These are phyloP conservation scores for Narcine bancroftii DNA, from an alignment of 2,113 vertebrate genomes.

Conservation along the genomic window DNA sequence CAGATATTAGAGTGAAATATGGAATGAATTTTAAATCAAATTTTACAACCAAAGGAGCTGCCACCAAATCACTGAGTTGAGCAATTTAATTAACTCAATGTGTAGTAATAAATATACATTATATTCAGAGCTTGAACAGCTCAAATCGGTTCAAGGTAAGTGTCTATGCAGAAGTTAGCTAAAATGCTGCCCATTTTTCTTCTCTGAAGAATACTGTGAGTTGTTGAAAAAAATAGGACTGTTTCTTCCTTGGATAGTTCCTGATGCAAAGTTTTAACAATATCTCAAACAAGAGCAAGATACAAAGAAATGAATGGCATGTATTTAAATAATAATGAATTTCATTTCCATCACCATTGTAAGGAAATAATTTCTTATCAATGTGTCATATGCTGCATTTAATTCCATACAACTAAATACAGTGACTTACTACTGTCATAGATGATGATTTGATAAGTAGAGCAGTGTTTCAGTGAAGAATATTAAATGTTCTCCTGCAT, in stretches of 20 bases:
- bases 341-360: too few relatives aligned
- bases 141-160: neutral
- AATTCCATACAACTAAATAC: neutral
- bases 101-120: neutral
- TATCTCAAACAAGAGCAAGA: neutral
- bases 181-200: neutral
- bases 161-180: neutral
- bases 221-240: neutral
- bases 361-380: too few relatives aligned
- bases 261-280: neutral
- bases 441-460: neutral
- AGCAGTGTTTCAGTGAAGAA: neutral
- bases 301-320: neutral
- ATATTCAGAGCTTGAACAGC: neutral
- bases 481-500: too few relatives aligned
- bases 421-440: neutral
- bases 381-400: neutral
- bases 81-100: neutral
- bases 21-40: neutral
- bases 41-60: neutral
- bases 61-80: conserved; percentile 5
- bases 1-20: neutral
- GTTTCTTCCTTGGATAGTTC: neutral
- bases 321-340: too few relatives aligned
- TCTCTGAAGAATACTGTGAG: neutral